Evolutionary conservation across 2,113 vertebrate species (phyloP), one percentile per base, ranked within the genome.

Genomic region (Promerops cafer): DNA sequence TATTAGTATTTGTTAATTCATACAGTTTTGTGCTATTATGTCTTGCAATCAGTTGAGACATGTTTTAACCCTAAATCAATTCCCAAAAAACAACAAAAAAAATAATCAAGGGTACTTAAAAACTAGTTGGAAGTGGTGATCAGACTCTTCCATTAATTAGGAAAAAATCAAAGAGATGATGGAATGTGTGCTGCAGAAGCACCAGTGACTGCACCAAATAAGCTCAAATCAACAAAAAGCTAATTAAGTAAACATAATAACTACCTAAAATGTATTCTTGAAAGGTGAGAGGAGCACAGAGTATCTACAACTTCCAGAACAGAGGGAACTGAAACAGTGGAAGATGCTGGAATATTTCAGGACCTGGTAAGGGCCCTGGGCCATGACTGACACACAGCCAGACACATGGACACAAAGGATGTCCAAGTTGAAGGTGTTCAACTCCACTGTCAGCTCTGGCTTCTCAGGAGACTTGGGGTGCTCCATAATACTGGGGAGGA

Each of bases 131-230:
- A 94, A 90, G 64, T 90, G 28, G 37, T 84, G 77, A 94, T 91
- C 69, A 96, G 64, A 83, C 80, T 88, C 79, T 90, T 80, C 82
- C 87, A 83, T 86, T 94, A 92, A 92, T 95, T 86, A 91, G 63
- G 74, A 70, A 72, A 92, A 75, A 85, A 83, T 81, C 63, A 89
- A 66, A 92, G 64, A 80, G 33, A 83, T 59, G 59, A 56, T 65
- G 56, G n/a, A 77, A 39, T 22, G 6, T 53, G 59, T 79, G n/a
- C 57, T 89, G 37, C 33, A 83, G 54, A 94, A 93, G 83, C 63
- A 91, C 24, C 81, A 94, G 24, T 70, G 60, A 94, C 47, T 70
- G 44, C 45, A 83, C 18, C 56, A 93, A 81, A 70, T 83, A 74
- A 91, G 30, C 64, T 90, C 54, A 93, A 96, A 91, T 83, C 71